Evolutionary conservation across 2,888 invertebrate genomes (phyloP).

Genomic region (Ormyrus pomaceus): DNA sequence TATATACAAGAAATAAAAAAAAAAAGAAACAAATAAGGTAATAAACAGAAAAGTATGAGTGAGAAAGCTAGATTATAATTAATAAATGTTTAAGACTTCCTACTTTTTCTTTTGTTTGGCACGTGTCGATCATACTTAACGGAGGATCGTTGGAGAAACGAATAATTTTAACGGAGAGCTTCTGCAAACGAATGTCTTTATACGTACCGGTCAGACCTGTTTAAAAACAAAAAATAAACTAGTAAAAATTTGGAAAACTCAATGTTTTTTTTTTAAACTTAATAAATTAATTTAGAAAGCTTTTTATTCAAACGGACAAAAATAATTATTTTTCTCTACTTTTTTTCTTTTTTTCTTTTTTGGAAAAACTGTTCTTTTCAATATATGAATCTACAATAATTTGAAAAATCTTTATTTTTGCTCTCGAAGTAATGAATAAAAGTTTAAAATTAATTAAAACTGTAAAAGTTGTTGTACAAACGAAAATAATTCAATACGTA

Average conservation of each 20-base stretch:
- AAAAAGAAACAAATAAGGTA: slow-evolving; percentile 12
- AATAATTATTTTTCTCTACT: slow-evolving; percentile 52
- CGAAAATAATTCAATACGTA: background rate
- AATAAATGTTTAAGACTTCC: slow-evolving; percentile 34
- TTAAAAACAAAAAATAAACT: slow-evolving; percentile 54
- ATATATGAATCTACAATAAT: too few species aligned
- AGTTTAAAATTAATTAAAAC: slow-evolving; percentile 9
- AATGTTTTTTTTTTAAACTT: slow-evolving; percentile 9
- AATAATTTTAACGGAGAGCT: slow-evolving; percentile 54
- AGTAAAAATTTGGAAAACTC: slow-evolving; percentile 45
- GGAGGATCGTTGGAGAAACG: slow-evolving; percentile 48
- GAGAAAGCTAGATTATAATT: slow-evolving; percentile 6
- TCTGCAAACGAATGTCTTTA: slow-evolving; percentile 53
- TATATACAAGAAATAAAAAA: background rate
- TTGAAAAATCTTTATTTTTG: slow-evolving; percentile 52
- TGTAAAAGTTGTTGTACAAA: slow-evolving; percentile 42
- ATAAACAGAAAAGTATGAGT: slow-evolving; percentile 5
- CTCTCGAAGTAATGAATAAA: slow-evolving; percentile 36
- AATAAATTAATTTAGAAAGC: slow-evolving; percentile 23
- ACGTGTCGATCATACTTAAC: slow-evolving; percentile 51
- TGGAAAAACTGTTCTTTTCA: too few species aligned
- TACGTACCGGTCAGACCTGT: slow-evolving; percentile 57
- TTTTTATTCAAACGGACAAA: slow-evolving; percentile 43
- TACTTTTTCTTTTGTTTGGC: slow-evolving; percentile 37
- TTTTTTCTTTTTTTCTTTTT: background rate